phyloP scores from a whole-genome alignment of 2,888 invertebrate genomes.

The Sceliomorpha sp. region DNA sequence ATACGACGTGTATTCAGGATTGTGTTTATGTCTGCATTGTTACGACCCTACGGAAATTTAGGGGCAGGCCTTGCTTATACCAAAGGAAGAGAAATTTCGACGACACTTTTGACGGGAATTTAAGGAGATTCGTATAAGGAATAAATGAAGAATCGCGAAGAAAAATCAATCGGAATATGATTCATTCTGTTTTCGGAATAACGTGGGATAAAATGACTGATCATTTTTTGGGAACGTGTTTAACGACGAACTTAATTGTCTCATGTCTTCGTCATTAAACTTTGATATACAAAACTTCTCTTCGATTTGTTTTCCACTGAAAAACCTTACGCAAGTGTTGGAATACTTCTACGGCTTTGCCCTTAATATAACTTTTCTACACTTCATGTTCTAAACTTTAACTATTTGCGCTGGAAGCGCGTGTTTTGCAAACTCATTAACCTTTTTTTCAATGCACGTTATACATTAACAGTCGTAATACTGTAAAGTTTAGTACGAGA shows the following conservation, averaged over 20 bases:
- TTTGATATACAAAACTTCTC: background rate
- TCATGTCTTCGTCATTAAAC: too few species aligned
- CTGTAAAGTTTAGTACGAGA: background rate
- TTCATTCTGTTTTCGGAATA: too few species aligned
- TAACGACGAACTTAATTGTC: too few species aligned
- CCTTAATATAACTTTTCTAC: slow-evolving; percentile 30
- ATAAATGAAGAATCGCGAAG: too few species aligned
- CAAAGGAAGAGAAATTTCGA: too few species aligned
- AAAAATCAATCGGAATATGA: too few species aligned
- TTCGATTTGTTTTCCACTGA: background rate
- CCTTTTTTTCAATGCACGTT: slow-evolving; percentile 27
- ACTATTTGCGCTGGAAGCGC: slow-evolving; percentile 23
- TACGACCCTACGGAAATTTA: slow-evolving; percentile 3
- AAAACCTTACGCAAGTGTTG: too few species aligned
- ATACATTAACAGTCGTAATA: slow-evolving; percentile 24
- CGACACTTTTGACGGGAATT: too few species aligned
- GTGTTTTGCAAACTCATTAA: slow-evolving; percentile 33
- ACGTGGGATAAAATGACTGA: too few species aligned
- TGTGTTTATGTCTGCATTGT: slow-evolving; percentile 25
- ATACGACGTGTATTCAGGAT: slow-evolving; percentile 7
- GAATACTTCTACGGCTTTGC: slow-evolving; percentile 24
- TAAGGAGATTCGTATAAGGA: too few species aligned
- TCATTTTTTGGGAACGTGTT: too few species aligned
- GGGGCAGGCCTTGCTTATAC: too few species aligned
- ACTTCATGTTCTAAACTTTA: slow-evolving; percentile 29